Evolutionary conservation across 2,113 vertebrate species (phyloP).

Genomic region (Daphoenositta chrysoptera): DNA sequence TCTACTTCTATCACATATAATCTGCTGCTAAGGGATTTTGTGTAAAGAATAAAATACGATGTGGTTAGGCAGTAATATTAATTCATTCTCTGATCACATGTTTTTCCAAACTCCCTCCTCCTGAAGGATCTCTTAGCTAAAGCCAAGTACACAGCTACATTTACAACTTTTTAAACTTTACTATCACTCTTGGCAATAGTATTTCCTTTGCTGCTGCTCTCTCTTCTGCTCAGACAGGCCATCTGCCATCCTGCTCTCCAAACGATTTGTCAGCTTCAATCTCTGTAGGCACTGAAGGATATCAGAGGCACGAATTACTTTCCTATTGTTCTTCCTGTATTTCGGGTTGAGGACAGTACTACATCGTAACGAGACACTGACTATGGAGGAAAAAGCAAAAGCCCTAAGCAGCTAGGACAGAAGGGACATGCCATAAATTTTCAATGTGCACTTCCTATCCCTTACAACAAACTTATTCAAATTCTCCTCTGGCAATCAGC

Average conservation of each 20-base stretch:
- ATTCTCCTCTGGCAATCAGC: background rate
- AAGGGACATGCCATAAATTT: background rate
- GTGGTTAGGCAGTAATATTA: background rate
- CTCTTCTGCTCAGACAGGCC: background rate
- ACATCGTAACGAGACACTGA: background rate
- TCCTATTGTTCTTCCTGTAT: background rate
- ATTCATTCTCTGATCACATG: background rate
- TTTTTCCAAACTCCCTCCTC: background rate
- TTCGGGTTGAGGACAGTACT: background rate
- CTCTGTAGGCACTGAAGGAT: background rate
- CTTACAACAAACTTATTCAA: background rate
- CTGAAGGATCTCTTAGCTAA: background rate
- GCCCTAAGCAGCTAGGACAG: background rate
- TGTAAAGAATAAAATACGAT: background rate
- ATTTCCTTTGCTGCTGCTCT: background rate
- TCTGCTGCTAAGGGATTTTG: background rate
- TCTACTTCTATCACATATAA: background rate
- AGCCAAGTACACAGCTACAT: background rate
- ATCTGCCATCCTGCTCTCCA: conserved; percentile 9
- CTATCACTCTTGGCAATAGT: background rate
- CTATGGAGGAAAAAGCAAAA: background rate
- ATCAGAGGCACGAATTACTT: background rate
- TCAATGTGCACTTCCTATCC: background rate
- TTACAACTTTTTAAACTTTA: conserved; percentile 3
- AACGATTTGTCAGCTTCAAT: background rate